Percentiles rank a stretch among this genome's conserved stretches.
Evolutionary conservation across 1,140 invertebrate species (phyloP).

Genomic region (Dreissena polymorpha): DNA sequence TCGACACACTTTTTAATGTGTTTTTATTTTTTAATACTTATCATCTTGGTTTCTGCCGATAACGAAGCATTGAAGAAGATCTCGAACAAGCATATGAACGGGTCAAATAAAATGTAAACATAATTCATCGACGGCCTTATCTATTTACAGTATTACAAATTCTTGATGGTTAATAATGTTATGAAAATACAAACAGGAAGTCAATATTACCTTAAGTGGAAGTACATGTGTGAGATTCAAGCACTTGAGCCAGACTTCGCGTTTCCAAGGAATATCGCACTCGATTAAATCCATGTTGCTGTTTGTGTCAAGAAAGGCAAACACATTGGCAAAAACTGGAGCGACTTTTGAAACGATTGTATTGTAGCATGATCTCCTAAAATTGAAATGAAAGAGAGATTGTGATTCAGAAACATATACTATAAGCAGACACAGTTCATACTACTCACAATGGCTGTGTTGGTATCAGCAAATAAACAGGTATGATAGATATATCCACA

Average conservation of each 20-base stretch:
- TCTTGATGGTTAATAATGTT: too few relatives aligned
- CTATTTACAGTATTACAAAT: too few relatives aligned
- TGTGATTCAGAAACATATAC: neutral
- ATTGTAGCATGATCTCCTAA: conserved; percentile 58
- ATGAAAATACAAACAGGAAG: too few relatives aligned
- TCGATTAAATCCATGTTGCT: conserved; percentile 63
- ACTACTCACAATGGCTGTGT: too few relatives aligned
- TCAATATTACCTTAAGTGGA: too few relatives aligned
- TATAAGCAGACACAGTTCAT: neutral
- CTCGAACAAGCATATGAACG: too few relatives aligned
- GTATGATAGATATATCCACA: neutral
- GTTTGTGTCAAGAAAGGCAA: conserved; percentile 68
- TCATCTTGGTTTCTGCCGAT: too few relatives aligned
- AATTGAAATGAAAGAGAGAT: neutral
- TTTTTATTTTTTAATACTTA: too few relatives aligned
- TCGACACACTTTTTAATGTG: too few relatives aligned
- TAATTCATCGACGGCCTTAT: too few relatives aligned
- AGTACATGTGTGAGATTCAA: neutral
- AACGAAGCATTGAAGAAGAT: too few relatives aligned
- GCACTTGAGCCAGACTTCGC: neutral
- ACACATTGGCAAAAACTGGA: conserved; percentile 63
- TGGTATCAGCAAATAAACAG: neutral
- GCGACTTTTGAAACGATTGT: conserved; percentile 63
- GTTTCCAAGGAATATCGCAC: conserved; percentile 29
- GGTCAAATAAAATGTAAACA: too few relatives aligned